Percentiles rank a stretch among this genome's conserved stretches.
These are phyloP conservation scores for Amphibalanus amphitrite DNA, from an alignment of 1,140 invertebrate genomes.

Conservation along the genomic window DNA sequence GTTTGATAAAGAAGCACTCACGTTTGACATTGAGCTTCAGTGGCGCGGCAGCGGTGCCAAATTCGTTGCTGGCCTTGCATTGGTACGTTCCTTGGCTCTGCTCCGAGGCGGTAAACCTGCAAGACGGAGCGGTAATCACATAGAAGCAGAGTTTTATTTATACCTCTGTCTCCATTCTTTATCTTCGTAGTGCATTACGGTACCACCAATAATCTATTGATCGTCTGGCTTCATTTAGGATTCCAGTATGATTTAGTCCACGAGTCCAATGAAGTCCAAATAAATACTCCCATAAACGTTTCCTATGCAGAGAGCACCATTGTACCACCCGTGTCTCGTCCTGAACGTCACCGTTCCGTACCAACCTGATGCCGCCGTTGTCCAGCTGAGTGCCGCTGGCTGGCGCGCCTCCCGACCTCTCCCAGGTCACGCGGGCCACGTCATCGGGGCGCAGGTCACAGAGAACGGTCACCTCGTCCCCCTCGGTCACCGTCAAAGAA, in stretches of 20 bases:
- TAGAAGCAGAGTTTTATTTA: too few species aligned
- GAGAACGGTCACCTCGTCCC: not conserved
- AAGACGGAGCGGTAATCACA: too few species aligned
- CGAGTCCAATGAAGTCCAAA: too few species aligned
- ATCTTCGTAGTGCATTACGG: too few species aligned
- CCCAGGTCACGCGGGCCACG: not conserved
- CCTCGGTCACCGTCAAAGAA: not conserved
- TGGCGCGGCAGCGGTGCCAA: conserved; percentile 27
- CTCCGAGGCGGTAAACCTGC: conserved; percentile 3
- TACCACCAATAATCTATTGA: too few species aligned
- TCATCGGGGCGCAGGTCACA: not conserved
- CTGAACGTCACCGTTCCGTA: not conserved
- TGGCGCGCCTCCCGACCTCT: not conserved
- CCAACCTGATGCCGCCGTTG: not conserved
- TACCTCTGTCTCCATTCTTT: too few species aligned
- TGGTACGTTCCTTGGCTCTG: conserved; percentile 26
- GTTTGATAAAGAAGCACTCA: conserved; percentile 15
- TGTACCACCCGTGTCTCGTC: too few species aligned
- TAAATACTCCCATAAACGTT: too few species aligned
- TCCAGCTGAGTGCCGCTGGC: not conserved
- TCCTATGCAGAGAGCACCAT: too few species aligned
- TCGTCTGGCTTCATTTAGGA: too few species aligned
- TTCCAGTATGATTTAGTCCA: too few species aligned
- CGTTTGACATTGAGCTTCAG: conserved; percentile 26
- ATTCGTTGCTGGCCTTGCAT: conserved; percentile 29